Conservation (phyloP, 1,140 invertebrate species). For the Branchinecta lindahli region DNA sequence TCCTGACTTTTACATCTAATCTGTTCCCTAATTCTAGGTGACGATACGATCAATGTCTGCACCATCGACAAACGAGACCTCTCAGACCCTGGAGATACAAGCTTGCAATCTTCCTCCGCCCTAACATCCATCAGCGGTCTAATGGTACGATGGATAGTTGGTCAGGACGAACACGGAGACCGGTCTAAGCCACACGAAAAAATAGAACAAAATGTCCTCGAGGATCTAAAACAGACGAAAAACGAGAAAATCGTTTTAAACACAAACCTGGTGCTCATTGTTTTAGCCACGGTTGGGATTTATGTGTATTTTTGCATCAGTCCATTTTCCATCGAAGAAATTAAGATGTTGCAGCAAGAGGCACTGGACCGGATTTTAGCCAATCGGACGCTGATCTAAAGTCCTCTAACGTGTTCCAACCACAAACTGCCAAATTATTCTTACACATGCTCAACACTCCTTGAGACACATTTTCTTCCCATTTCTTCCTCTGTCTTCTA, state of each 20-base stretch:
- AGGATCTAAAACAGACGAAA: background rate
- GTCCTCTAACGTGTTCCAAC: too few relatives aligned
- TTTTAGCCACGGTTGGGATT: background rate
- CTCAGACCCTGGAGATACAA: background rate
- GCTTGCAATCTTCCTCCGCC: background rate
- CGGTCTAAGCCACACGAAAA: background rate
- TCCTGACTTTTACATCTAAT: background rate
- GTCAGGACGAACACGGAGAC: background rate
- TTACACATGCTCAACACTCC: too few relatives aligned
- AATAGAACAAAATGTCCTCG: background rate
- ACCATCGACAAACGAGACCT: background rate
- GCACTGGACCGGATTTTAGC: background rate
- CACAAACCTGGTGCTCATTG: background rate
- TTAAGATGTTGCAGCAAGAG: constrained; percentile 13
- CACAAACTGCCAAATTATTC: too few relatives aligned
- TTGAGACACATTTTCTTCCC: too few relatives aligned
- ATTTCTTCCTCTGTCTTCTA: too few relatives aligned
- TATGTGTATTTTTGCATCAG: constrained; percentile 14
- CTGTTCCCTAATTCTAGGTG: background rate
- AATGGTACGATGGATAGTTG: background rate
- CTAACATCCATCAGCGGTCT: background rate
- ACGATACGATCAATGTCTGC: background rate
- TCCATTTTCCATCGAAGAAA: background rate
- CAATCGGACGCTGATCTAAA: background rate
- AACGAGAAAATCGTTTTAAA: background rate